Base-by-base conservation (phyloP, 2,113 vertebrate genomes). In the Rhinichthys klamathensis region DNA sequence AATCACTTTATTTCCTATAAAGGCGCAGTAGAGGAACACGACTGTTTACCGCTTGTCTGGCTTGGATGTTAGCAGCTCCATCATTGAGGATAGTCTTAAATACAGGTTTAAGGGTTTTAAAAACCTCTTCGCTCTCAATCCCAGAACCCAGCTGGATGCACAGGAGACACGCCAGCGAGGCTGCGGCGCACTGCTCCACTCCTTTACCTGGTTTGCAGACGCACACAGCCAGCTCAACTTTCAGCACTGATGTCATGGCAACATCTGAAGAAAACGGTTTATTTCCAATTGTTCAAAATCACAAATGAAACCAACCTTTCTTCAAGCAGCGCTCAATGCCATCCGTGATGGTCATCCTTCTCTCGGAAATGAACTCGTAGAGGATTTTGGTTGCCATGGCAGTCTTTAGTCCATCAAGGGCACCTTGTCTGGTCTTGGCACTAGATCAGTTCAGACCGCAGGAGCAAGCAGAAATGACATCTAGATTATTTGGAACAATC, bases 311-410 rank as follows among this genome's bases (percentile, higher is more conserved):
- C 13, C 6, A 95, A 99, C 98, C 98, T 97, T 99, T 99, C 88
- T 98, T 99, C 85, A 99, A 94, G 91, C 97, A 98, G 91, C 97
- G 97, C 80, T 99, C 98, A 61, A 99, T 97, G 91, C 97, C 96
- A 91, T 99, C 98, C 3, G 98, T 97, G 92, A 99, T 93, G 7
- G 98, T 99, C 96, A 99, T 96, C 92, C 98, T 97, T 90, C 97
- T 96, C 88, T 99, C 98, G 0, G 96, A 95, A 90, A 99, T 92
- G 92, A 99, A 99, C 88, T 99, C 97, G 61, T 96, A 96, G 0
- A 99, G 92, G 92, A 98, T 96, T 92, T 97, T 97, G 84, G 97
- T 97, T 89, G 96, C 95, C 96, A 99, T 93, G 35, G 96, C 96
- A 10, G 92, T 96, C 93, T 96, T 99, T 80, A 99, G 94, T 84